These are phyloP conservation scores for Eupeodes luniger DNA, from an alignment of 2,888 invertebrate species.

Conservation along the genomic window DNA sequence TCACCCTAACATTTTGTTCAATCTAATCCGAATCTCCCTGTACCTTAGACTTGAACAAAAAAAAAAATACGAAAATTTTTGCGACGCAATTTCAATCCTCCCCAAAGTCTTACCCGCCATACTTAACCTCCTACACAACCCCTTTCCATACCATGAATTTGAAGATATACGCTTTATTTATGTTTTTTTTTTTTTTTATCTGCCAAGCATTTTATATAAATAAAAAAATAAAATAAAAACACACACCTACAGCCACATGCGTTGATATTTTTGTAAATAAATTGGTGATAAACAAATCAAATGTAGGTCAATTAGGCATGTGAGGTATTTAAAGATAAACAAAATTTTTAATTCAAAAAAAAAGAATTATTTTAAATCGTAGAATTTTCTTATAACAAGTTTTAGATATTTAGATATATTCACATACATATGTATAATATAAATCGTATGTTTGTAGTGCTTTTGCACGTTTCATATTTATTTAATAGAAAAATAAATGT, in stretches of 20 bases:
- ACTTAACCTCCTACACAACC: not conserved
- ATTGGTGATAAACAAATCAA: slow-evolving; percentile 49
- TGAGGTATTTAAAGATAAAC: slow-evolving; percentile 51
- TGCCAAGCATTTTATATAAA: slow-evolving; percentile 12
- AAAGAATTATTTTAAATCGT: slow-evolving; percentile 4
- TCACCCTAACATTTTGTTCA: not conserved
- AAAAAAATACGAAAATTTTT: slow-evolving; percentile 12
- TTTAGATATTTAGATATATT: not conserved
- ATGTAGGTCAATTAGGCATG: slow-evolving; percentile 62
- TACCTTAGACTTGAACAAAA: not conserved
- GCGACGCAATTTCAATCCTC: slow-evolving; percentile 26
- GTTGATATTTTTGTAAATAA: slow-evolving; percentile 12
- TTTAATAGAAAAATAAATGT: not conserved
- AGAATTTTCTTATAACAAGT: not conserved
- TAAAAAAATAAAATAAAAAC: slow-evolving; percentile 8
- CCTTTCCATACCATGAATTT: not conserved
- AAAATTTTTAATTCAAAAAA: slow-evolving; percentile 16
- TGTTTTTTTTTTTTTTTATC: not conserved
- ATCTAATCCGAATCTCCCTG: not conserved
- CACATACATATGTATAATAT: not conserved
- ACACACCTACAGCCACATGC: not conserved
- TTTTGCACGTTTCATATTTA: not conserved
- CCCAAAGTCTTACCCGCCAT: slow-evolving; percentile 10
- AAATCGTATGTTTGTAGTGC: not conserved
- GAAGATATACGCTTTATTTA: not conserved